phyloP scores from a whole-genome alignment of 23 tunicate species.

The Oikopleura albicans region DNA sequence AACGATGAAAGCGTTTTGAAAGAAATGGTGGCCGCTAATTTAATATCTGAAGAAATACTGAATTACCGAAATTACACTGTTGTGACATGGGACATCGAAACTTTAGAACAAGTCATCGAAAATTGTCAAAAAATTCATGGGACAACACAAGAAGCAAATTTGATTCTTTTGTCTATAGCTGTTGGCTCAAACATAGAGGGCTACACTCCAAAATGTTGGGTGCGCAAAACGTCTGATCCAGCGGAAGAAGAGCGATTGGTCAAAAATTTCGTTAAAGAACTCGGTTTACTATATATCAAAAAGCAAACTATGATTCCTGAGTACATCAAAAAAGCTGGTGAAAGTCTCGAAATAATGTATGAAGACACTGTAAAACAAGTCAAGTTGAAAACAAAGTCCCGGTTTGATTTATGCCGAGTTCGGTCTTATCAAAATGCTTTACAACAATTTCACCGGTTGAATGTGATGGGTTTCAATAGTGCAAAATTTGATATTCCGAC shows the following conservation, averaged over 20 bases:
- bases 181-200: background rate
- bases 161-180: background rate
- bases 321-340: background rate
- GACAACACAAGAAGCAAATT: background rate
- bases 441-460: background rate
- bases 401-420: background rate
- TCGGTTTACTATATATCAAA: too few relatives aligned
- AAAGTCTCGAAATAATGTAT: background rate
- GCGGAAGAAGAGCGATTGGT: background rate
- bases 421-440: too few relatives aligned
- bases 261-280: background rate
- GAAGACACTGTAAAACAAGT: background rate
- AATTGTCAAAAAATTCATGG: background rate
- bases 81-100: background rate
- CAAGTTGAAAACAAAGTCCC: background rate
- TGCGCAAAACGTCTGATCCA: background rate
- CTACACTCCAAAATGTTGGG: background rate
- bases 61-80: background rate
- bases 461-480: background rate
- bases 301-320: background rate
- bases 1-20: too few relatives aligned
- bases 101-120: background rate
- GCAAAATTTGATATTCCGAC: too few relatives aligned
- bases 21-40: too few relatives aligned
- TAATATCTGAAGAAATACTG: background rate